These are phyloP conservation scores for Invenusta paracnida DNA, from an alignment of 2,888 invertebrate genomes.

Conservation along the genomic window DNA sequence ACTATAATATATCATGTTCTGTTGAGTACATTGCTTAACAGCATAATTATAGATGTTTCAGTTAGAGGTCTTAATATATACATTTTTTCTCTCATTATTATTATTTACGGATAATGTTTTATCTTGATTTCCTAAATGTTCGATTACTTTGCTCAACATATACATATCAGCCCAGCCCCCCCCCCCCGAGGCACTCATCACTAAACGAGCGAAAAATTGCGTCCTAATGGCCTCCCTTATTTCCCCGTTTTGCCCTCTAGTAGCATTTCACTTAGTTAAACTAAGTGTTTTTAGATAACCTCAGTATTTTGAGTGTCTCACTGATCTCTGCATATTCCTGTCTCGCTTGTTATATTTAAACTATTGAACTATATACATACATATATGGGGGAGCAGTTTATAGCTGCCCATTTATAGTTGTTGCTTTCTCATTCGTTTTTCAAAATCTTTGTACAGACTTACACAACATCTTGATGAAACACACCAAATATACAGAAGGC, in stretches of 20 bases:
- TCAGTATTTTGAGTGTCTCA: background rate
- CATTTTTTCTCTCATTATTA: too few relatives aligned
- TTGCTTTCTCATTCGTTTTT: background rate
- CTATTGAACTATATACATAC: background rate
- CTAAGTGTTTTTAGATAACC: conserved; percentile 22
- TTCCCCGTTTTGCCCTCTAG: background rate
- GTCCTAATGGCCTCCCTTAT: background rate
- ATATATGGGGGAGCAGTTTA: background rate
- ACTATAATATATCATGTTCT: too few relatives aligned
- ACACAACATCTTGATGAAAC: too few relatives aligned
- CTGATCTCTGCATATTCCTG: background rate
- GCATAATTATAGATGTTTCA: too few relatives aligned
- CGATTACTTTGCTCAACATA: background rate
- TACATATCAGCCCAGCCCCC: too few relatives aligned
- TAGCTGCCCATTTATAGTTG: background rate
- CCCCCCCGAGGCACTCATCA: background rate
- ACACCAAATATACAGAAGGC: too few relatives aligned
- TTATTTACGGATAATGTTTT: background rate
- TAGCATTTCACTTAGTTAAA: too few relatives aligned
- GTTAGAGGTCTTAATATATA: too few relatives aligned
- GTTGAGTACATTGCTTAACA: too few relatives aligned
- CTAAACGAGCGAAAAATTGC: background rate
- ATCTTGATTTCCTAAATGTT: background rate
- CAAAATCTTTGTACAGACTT: too few relatives aligned
- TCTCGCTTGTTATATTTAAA: background rate